These are phyloP conservation scores for Chorisops tibialis DNA, from an alignment of 2,888 invertebrate genomes.

Conservation along the genomic window DNA sequence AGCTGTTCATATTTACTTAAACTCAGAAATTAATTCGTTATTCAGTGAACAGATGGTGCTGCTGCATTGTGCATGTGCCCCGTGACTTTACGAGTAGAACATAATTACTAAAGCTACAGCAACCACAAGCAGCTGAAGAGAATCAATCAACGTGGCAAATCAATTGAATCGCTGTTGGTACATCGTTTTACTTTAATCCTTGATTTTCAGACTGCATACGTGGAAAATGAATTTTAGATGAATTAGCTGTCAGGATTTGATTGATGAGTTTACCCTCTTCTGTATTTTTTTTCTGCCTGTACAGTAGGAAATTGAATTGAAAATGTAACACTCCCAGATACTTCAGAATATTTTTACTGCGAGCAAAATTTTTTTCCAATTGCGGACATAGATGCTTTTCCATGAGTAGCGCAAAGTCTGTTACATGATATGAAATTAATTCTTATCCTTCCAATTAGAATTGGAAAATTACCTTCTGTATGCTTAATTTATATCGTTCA, in stretches of 20 bases:
- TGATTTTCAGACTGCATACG: conserved; percentile 13
- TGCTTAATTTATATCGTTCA: no score
- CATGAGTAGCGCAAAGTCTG: no score
- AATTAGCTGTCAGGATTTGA: conserved; percentile 25
- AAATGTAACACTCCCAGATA: no score
- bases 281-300: not conserved
- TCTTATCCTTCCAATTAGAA: no score
- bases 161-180: conserved; percentile 34
- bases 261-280: conserved; percentile 17
- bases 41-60: conserved; percentile 2
- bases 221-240: conserved; percentile 25
- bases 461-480: no score
- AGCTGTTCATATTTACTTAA: not conserved
- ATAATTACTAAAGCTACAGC: not conserved
- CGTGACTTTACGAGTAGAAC: not conserved
- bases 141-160: conserved; percentile 44
- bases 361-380: no score
- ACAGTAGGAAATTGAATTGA: no score
- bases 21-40: conserved; percentile 3
- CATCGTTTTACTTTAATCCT: conserved; percentile 15
- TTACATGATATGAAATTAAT: no score
- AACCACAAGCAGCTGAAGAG: conserved; percentile 10
- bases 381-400: no score
- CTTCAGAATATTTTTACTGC: no score
- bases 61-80: not conserved